Base-by-base conservation (phyloP, 2,888 invertebrate genomes). In the Blastobasis lacticolella region DNA sequence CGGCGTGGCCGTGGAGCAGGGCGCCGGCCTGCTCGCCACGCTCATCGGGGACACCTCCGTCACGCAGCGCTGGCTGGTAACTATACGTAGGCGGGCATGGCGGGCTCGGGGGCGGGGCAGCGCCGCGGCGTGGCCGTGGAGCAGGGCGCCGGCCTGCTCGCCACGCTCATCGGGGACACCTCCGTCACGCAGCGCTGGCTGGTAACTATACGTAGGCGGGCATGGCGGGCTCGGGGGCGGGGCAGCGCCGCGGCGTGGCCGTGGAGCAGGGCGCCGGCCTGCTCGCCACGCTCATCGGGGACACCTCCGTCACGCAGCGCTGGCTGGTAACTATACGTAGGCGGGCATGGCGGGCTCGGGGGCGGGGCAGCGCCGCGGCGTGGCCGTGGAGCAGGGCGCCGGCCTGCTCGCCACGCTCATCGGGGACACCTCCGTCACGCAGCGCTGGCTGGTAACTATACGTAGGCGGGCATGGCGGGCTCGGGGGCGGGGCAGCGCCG, bases 31-130 rank as follows among this genome's bases (percentile, higher is more conserved):
- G 54, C 91, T 98, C 51, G 97, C 97, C 61, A 95, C 95, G 72
- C 91, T 99, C 53, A 98, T 98, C 61, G 98, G 98, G 0, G 98
- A 98, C 79, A 98, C 98, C 5, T 97, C 97, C 43, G 99, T 98
- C 73, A 93, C 97, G 88, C n/a, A n/a, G 93, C 96, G 5, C 92
- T 96, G 57, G 97, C 97, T n/a, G n/a, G n/a, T n/a, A n/a, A n/a
- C n/a, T n/a, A n/a, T n/a, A n/a, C n/a, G n/a, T n/a, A n/a, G 0
- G 97, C 97, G 3, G 95, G 96, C 4, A 94, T 98, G 71, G 95
- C 97, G 47, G 97, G 97, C 63, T 98, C 97, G 0, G 97, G 99
- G 52, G 97, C 98, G 45, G 99, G 99, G 0, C 99, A 99, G 81
- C 94, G 94, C 75, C 91, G 97, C 49, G 97, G 96, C 47, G 98